Conservation (phyloP, 2,888 invertebrate genomes). For the Nemoura dubitans region DNA sequence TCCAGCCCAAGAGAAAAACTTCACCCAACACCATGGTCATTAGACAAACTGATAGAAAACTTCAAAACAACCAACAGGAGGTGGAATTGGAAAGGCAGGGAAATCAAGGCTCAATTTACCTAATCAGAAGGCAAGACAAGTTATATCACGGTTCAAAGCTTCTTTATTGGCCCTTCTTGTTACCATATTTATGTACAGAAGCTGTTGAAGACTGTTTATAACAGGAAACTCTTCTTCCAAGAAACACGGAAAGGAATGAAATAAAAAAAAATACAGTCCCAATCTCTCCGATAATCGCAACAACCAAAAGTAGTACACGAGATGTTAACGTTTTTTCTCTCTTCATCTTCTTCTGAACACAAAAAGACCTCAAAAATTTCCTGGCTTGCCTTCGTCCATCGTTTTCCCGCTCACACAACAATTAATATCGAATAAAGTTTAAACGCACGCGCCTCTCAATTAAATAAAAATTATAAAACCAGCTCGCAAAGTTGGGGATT, state of each 20-base stretch:
- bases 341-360: slow-evolving; percentile 37
- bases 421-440: slow-evolving; percentile 46
- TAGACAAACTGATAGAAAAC: no score
- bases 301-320: slow-evolving; percentile 28
- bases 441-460: neutral
- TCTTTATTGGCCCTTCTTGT: slow-evolving; percentile 51
- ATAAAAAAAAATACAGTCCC: slow-evolving; percentile 50
- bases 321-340: slow-evolving; percentile 39
- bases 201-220: slow-evolving; percentile 50
- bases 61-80: no score
- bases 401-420: slow-evolving; percentile 36
- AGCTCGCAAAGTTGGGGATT: neutral
- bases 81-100: no score
- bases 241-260: slow-evolving; percentile 50
- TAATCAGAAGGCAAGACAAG: neutral
- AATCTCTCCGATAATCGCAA: slow-evolving; percentile 49
- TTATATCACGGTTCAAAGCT: slow-evolving; percentile 49
- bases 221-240: slow-evolving; percentile 46
- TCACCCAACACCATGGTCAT: no score
- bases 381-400: slow-evolving; percentile 44
- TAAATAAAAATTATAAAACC: slow-evolving; percentile 48
- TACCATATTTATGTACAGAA: slow-evolving; percentile 51
- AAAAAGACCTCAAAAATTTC: slow-evolving; percentile 40
- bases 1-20: no score
- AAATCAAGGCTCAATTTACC: no score